Conservation (phyloP, 2,888 invertebrate species). For the Andrena praecox region DNA sequence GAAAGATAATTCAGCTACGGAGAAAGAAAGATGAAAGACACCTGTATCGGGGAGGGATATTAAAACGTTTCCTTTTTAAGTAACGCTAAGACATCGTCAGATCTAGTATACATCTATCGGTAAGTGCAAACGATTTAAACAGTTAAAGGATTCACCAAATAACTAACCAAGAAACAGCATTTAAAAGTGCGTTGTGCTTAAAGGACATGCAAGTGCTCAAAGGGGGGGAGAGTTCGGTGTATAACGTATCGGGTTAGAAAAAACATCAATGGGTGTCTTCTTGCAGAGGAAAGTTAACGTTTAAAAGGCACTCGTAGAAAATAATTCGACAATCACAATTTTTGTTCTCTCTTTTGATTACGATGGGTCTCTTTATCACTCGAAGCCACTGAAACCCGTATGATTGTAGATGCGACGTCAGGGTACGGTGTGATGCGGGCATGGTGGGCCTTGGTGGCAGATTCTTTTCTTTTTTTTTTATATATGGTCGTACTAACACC, state of each 20-base stretch:
- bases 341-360: slow-evolving; percentile 66
- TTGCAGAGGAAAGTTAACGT: slow-evolving; percentile 78
- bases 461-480: slow-evolving; percentile 32
- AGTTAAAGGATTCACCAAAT: slow-evolving; percentile 1
- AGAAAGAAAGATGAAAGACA: background rate
- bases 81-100: slow-evolving; percentile 50
- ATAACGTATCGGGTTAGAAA: slow-evolving; percentile 61
- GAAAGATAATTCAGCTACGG: background rate
- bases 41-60: background rate
- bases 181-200: slow-evolving; percentile 40
- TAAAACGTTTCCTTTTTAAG: background rate
- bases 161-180: slow-evolving; percentile 9
- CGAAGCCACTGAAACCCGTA: slow-evolving; percentile 74
- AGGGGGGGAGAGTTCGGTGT: background rate
- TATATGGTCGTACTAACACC: slow-evolving; percentile 80
- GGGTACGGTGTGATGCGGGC: slow-evolving; percentile 75
- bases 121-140: slow-evolving; percentile 15
- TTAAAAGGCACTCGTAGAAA: slow-evolving; percentile 84
- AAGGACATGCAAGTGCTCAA: slow-evolving; percentile 45
- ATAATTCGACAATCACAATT: slow-evolving; percentile 78
- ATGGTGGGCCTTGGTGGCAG: slow-evolving; percentile 75
- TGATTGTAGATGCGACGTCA: slow-evolving; percentile 72
- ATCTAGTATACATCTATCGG: slow-evolving; percentile 31
- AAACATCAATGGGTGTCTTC: slow-evolving; percentile 71
- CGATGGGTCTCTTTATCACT: slow-evolving; percentile 72